Evolutionary conservation across 2,113 vertebrate species (phyloP).

Genomic region (Lichenostomus cassidix): DNA sequence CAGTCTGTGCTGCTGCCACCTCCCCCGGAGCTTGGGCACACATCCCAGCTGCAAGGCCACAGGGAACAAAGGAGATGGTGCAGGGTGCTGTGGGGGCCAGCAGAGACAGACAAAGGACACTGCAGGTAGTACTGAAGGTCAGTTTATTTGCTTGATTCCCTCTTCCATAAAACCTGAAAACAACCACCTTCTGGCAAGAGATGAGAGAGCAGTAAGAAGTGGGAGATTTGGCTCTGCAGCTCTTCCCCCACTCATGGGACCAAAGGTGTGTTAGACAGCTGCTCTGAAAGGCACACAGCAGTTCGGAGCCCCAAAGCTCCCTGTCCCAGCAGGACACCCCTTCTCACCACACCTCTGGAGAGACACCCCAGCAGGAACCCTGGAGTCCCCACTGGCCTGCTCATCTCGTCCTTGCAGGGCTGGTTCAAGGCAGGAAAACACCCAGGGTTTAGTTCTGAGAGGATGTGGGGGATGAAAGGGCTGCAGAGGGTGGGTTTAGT

Average conservation of each 20-base stretch:
- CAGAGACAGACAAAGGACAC: background rate
- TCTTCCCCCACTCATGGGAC: background rate
- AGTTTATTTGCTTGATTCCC: conserved; percentile 40
- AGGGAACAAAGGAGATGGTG: background rate
- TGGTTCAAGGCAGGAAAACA: background rate
- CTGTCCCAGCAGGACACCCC: background rate
- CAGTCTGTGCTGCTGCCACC: background rate
- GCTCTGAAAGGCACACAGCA: background rate
- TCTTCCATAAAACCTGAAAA: background rate
- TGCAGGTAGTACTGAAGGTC: background rate
- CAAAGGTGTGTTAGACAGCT: background rate
- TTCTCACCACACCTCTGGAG: background rate
- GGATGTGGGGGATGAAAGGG: background rate
- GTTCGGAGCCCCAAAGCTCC: background rate
- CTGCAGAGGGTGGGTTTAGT: background rate
- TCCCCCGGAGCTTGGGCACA: background rate
- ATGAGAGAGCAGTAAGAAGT: conserved; percentile 10
- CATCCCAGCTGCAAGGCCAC: background rate
- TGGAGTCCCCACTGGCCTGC: background rate
- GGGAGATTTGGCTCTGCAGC: background rate
- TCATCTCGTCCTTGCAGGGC: background rate
- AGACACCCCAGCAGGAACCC: background rate
- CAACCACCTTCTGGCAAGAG: background rate
- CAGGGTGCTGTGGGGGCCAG: accelerated
- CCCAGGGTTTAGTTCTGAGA: background rate